These are phyloP conservation scores for Mirza zaza DNA, from an alignment of 2,113 vertebrate species.

Conservation along the genomic window DNA sequence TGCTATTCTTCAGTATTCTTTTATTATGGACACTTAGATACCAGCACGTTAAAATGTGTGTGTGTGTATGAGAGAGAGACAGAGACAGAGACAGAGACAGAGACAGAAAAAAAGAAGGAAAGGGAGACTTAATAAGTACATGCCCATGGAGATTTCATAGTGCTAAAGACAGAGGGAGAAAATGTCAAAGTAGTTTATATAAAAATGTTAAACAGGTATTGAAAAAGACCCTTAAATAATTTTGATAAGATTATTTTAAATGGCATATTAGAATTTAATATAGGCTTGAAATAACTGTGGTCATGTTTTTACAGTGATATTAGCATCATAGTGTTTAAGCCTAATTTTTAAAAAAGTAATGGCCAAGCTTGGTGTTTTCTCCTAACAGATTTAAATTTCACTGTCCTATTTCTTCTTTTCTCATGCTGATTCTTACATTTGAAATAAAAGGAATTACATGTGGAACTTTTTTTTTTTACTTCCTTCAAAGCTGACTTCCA, in stretches of 20 bases:
- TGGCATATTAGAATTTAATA: not conserved
- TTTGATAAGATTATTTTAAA: slow-evolving; percentile 8
- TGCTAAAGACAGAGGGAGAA: not conserved
- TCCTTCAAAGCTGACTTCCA: not conserved
- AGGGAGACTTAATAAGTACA: not conserved
- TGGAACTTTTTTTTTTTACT: not conserved
- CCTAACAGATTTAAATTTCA: not conserved
- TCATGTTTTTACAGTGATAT: not conserved
- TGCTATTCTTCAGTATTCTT: not conserved
- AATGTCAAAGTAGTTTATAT: slow-evolving; percentile 16
- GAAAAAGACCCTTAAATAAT: not conserved
- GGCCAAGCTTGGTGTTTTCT: not conserved
- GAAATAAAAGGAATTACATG: not conserved
- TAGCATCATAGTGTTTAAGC: not conserved
- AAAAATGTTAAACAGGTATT: not conserved
- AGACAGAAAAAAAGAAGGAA: too few species aligned
- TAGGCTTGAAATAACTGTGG: not conserved
- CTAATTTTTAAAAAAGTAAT: not conserved
- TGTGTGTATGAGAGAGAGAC: not conserved
- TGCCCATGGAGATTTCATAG: not conserved
- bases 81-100: not conserved
- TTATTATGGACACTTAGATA: not conserved
- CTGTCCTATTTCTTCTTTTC: not conserved
- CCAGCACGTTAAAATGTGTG: not conserved
- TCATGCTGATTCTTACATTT: slow-evolving; percentile 14